Percentiles rank a stretch among this genome's conserved stretches.
Evolutionary conservation across 2,888 invertebrate species (phyloP).

Genomic region (Rhagophthalmus giganteus): DNA sequence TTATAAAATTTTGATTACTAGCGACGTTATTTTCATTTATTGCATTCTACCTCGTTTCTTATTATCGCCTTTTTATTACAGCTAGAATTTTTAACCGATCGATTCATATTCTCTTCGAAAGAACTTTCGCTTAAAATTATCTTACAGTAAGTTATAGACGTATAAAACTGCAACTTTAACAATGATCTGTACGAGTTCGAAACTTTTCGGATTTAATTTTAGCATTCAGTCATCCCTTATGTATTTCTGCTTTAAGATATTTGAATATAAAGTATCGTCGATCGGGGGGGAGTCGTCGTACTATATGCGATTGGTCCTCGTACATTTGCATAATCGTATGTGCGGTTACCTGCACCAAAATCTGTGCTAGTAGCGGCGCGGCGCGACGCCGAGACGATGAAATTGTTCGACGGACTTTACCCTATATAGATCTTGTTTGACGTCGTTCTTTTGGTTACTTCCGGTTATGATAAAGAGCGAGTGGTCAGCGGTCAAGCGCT

Average conservation of each 20-base stretch:
- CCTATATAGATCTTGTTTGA: conserved; percentile 35
- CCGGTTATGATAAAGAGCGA: conserved; percentile 39
- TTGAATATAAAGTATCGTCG: conserved; percentile 48
- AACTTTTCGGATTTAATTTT: conserved; percentile 47
- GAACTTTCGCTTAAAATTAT: conserved; percentile 8
- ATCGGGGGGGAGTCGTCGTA: conserved; percentile 22
- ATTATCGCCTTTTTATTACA: conserved; percentile 46
- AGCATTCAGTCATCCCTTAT: conserved; percentile 32
- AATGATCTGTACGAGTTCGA: conserved; percentile 49
- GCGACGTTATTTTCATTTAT: conserved; percentile 47
- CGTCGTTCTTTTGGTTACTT: conserved; percentile 39
- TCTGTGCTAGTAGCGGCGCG: conserved; percentile 68
- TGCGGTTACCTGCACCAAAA: conserved; percentile 53
- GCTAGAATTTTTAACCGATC: conserved; percentile 40
- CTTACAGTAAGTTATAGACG: conserved; percentile 45
- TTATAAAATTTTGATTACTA: conserved; percentile 48
- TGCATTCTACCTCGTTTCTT: conserved; percentile 46
- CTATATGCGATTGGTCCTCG: conserved; percentile 31
- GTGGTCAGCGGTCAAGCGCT: conserved; percentile 45
- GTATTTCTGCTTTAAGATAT: conserved; percentile 45
- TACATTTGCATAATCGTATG: conserved; percentile 48
- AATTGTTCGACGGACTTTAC: conserved; percentile 29
- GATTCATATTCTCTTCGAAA: conserved; percentile 26
- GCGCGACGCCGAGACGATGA: conserved; percentile 45
- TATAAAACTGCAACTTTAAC: conserved; percentile 49